Conservation (phyloP, 2,888 invertebrate genomes). For the Caenorhabditis becei region DNA sequence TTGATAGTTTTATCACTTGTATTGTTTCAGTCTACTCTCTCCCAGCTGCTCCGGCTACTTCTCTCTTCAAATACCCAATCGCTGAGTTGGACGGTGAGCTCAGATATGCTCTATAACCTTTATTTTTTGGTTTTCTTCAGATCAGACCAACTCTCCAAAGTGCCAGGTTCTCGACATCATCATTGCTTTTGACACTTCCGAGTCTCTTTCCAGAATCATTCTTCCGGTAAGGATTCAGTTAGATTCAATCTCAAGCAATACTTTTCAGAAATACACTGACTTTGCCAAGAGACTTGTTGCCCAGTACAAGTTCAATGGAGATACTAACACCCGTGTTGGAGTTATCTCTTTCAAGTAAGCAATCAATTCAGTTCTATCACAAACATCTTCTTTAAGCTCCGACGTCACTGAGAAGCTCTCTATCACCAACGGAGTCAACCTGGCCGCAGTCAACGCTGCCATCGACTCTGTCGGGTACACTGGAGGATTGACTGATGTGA, state of each 20-base stretch:
- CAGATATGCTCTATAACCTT: not conserved
- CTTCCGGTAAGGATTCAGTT: conserved; percentile 18
- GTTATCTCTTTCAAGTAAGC: conserved; percentile 50
- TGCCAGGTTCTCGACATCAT: conserved; percentile 60
- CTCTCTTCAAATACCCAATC: conserved; percentile 13
- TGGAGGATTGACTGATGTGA: conserved; percentile 56
- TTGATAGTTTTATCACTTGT: not conserved
- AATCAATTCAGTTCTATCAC: not conserved
- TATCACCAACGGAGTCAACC: conserved; percentile 30
- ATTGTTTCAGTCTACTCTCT: conserved; percentile 41
- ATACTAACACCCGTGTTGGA: conserved; percentile 49
- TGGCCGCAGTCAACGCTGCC: conserved; percentile 22
- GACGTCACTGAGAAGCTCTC: conserved; percentile 17
- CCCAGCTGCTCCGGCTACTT: conserved; percentile 2
- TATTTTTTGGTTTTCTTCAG: not conserved
- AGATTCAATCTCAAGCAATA: not conserved
- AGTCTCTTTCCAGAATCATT: conserved; percentile 54
- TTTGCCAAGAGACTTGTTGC: conserved; percentile 49
- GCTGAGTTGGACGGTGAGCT: conserved; percentile 4
- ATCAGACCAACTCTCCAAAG: conserved; percentile 22
- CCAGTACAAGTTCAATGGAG: conserved; percentile 47
- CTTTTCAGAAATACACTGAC: conserved; percentile 35
- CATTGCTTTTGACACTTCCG: conserved; percentile 56
- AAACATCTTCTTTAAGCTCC: conserved; percentile 12
- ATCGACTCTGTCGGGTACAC: conserved; percentile 44